Evolutionary conservation across 2,888 invertebrate species (phyloP), one percentile per base, ranked within the genome.

Genomic region (Loripinus fragilis): DNA sequence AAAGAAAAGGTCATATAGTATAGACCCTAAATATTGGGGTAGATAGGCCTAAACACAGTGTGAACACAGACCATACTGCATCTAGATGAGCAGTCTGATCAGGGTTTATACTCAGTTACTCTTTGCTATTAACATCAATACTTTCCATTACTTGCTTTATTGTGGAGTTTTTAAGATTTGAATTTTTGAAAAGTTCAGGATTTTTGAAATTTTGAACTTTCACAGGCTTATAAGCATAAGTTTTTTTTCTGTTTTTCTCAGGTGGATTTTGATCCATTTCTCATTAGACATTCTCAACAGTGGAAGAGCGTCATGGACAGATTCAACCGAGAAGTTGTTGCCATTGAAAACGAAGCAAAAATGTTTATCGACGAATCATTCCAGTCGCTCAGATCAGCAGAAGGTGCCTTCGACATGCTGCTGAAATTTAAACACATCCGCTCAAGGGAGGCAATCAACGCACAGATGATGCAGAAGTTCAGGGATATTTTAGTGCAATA

Each of bases 301-400:
- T 98, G 98, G 98, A 96, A 97, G 81, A 96, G 96, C 0, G 95
- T 97, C 0, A 96, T 97, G 95, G 95, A 95, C 0, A 95, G 95
- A 83, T 97, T 98, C 91, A 95, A 96, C 93, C 95, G 95, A 30
- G 96, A 97, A 90, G 96, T 98, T 2, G 83, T 87, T 25, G 94
- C 94, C 81, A 94, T 98, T 41, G 98, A 98, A 92, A 95, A 95
- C 2, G 97, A 97, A 89, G 97, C 97, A 0, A 96, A 96, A 90
- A 95, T 95, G 80, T 97, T 97, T 88, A 97, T 98, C 78, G 97
- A 97, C 91, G 96, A 96, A 89, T 97, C 97, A 83, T 98, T 98
- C 91, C 96, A 95, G 76, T 96, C 96, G 76, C 94, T 98, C 76
- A 95, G 97, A 71, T 96, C 96, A 10, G 96, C 98, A 0, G 97